phyloP scores from a whole-genome alignment of 1,140 invertebrate species.

The Pseudachorutes palmiensis region DNA sequence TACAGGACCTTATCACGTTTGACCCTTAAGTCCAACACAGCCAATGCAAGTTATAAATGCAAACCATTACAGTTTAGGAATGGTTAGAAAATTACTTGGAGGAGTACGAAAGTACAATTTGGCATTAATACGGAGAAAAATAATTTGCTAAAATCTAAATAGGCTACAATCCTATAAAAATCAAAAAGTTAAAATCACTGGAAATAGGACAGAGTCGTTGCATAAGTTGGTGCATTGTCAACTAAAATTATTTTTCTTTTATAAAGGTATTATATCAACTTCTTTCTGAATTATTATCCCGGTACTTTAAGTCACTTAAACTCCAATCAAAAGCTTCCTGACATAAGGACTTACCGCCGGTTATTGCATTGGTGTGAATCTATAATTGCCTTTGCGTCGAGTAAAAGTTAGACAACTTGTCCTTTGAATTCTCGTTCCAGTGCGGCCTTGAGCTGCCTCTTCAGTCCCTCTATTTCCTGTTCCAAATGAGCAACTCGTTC shows the following conservation, averaged over 20 bases:
- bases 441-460: slow-evolving; percentile 28
- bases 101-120: too few species aligned
- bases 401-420: slow-evolving; percentile 29
- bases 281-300: background rate
- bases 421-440: slow-evolving; percentile 26
- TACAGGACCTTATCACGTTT: too few species aligned
- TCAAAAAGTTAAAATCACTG: background rate
- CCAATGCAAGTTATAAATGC: too few species aligned
- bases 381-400: too few species aligned
- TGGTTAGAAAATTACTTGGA: too few species aligned
- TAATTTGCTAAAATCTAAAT: too few species aligned
- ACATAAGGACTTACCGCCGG: background rate
- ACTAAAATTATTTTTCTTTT: background rate
- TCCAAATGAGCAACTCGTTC: slow-evolving; percentile 29
- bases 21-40: too few species aligned
- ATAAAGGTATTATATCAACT: background rate
- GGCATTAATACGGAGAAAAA: too few species aligned
- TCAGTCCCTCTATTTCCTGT: slow-evolving; percentile 31
- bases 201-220: background rate
- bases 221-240: background rate
- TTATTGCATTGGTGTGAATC: too few species aligned
- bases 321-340: background rate
- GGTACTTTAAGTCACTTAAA: background rate
- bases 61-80: too few species aligned
- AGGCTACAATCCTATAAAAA: too few species aligned